A percentile compares a stretch with the other conserved stretches of the same genome.
phyloP scores from a whole-genome alignment of 1,140 invertebrate genomes.

The Brachionus angularis region DNA sequence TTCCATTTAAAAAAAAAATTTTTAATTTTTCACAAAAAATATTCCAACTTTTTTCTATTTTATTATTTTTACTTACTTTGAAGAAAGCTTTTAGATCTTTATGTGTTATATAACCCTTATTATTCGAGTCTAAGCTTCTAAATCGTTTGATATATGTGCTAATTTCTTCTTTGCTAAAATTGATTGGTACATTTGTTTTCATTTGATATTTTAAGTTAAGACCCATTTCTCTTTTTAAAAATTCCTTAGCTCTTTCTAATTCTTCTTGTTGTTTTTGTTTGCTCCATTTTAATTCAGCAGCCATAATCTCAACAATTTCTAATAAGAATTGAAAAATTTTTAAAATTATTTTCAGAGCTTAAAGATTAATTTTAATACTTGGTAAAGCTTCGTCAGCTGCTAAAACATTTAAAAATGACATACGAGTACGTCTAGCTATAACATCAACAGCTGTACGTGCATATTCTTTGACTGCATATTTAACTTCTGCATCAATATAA shows the following conservation, averaged over 20 bases:
- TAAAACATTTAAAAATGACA: constrained; percentile 89
- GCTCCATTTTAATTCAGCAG: constrained; percentile 87
- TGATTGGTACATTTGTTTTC: constrained; percentile 39
- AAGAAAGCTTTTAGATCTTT: constrained; percentile 43
- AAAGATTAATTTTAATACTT: constrained; percentile 47
- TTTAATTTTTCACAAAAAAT: too few relatives aligned
- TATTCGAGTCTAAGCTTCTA: constrained; percentile 28
- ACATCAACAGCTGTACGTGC: constrained; percentile 93
- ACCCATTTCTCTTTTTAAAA: constrained; percentile 42
- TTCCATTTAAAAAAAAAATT: too few relatives aligned
- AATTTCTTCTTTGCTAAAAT: constrained; percentile 42
- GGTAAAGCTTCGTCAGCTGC: constrained; percentile 92
- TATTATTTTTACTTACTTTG: constrained; percentile 3
- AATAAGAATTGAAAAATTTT: neutral
- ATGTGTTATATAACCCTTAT: constrained; percentile 39
- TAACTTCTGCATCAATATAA: constrained; percentile 94
- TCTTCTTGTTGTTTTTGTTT: constrained; percentile 64
- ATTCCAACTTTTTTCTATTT: too few relatives aligned
- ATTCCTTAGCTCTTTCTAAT: constrained; percentile 26
- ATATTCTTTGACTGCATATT: constrained; percentile 84
- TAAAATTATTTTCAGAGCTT: neutral
- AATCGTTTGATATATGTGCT: constrained; percentile 42
- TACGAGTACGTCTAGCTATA: constrained; percentile 81
- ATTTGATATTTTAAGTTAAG: constrained; percentile 43
- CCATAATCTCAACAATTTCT: constrained; percentile 86